phyloP scores from a whole-genome alignment of 2,113 vertebrate species.

The Trachemys scripta region DNA sequence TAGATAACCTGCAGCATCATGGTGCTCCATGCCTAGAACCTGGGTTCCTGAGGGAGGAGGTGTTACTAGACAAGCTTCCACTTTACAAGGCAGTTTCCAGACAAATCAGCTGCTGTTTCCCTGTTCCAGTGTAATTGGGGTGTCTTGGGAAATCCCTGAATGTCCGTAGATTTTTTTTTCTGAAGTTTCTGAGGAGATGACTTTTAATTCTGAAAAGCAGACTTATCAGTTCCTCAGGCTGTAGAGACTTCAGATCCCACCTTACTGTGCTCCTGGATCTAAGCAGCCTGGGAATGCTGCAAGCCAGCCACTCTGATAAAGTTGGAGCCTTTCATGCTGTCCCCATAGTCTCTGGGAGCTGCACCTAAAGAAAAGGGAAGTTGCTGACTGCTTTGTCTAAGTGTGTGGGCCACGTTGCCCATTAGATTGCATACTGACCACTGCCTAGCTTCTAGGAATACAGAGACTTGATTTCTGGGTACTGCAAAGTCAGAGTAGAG shows the following conservation, averaged over 20 bases:
- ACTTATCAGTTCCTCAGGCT: background rate
- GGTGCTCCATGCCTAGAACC: background rate
- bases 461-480: background rate
- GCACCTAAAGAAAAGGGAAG: background rate
- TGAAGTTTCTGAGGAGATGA: background rate
- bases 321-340: background rate
- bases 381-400: fast-evolving
- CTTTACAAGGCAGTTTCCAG: background rate
- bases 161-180: background rate
- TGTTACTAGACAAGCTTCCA: background rate
- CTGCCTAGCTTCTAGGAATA: background rate
- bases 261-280: fast-evolving
- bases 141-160: background rate
- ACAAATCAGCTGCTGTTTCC: background rate
- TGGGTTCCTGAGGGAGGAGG: background rate
- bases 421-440: background rate
- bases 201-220: background rate
- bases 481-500: background rate
- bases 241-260: background rate
- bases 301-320: fast-evolving
- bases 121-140: background rate
- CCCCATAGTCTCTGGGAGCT: background rate
- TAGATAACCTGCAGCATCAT: background rate
- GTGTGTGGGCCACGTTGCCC: background rate
- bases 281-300: background rate